Conservation (phyloP, 1,140 invertebrate genomes). For the Colletes latitarsis region DNA sequence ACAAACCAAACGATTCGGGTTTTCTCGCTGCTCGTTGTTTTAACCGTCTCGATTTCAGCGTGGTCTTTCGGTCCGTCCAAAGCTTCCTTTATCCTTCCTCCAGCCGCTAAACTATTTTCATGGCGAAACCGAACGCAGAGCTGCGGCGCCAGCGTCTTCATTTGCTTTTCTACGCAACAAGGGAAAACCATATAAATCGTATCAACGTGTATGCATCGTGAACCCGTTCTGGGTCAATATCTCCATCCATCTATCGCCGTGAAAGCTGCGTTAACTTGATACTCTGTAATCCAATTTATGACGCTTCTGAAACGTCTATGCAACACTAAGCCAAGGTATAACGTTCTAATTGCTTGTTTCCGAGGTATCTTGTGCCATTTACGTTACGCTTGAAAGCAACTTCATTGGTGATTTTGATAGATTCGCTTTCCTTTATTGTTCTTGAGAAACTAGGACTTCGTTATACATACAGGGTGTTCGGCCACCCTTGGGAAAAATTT, state of each 20-base stretch:
- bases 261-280: slow-evolving; percentile 1
- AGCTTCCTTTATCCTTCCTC: slow-evolving; percentile 20
- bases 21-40: slow-evolving; percentile 22
- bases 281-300: background rate
- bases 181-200: background rate
- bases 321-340: too few species aligned
- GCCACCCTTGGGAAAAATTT: too few species aligned
- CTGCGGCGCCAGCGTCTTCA: slow-evolving; percentile 12
- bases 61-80: slow-evolving; percentile 15
- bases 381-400: too few species aligned
- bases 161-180: background rate
- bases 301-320: background rate
- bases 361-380: too few species aligned
- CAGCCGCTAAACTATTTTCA: slow-evolving; percentile 27
- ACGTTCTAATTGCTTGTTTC: too few species aligned
- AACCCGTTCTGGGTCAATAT: background rate
- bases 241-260: background rate
- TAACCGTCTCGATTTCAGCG: slow-evolving; percentile 10
- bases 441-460: too few species aligned
- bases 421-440: too few species aligned
- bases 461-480: too few species aligned
- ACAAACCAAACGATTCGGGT: slow-evolving; percentile 10
- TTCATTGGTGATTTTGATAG: too few species aligned
- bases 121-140: slow-evolving; percentile 21
- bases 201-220: background rate